Percentiles rank a stretch among this genome's conserved stretches.
Evolutionary conservation across 2,888 invertebrate species (phyloP).

Genomic region (Chloromyia formosa): DNA sequence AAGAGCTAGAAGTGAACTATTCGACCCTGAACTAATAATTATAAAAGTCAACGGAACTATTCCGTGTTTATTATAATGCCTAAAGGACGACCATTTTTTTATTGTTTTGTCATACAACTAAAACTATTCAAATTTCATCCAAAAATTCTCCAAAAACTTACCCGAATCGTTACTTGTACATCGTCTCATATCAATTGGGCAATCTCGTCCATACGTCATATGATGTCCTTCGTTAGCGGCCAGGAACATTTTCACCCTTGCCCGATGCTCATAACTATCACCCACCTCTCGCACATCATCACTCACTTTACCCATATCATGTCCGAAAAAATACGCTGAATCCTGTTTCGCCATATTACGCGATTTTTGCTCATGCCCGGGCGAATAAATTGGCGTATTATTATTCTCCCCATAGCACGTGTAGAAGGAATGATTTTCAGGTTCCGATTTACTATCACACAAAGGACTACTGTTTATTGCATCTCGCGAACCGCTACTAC

Average conservation of each 20-base stretch:
- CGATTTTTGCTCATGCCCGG: constrained; percentile 33
- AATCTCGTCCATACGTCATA: constrained; percentile 52
- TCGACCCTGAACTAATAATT: too few species aligned
- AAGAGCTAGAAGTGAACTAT: too few species aligned
- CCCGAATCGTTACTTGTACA: constrained; percentile 63
- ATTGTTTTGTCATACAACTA: too few species aligned
- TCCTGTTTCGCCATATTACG: constrained; percentile 9
- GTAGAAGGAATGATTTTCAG: constrained; percentile 45
- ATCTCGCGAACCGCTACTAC: constrained; percentile 51
- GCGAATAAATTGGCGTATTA: constrained; percentile 31
- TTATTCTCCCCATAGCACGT: constrained; percentile 44
- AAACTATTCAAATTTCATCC: too few species aligned
- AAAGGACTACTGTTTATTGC: constrained; percentile 51
- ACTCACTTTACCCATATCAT: neutral
- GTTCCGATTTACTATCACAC: constrained; percentile 52
- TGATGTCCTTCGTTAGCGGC: constrained; percentile 41
- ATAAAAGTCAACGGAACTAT: too few species aligned
- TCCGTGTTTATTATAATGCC: too few species aligned
- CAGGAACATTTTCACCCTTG: constrained; percentile 46
- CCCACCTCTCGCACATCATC: neutral
- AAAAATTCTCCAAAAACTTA: constrained; percentile 52
- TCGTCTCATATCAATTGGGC: constrained; percentile 63
- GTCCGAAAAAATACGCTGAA: neutral
- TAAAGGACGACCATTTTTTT: too few species aligned
- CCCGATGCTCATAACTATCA: constrained; percentile 34